A percentile compares a stretch with the other conserved stretches of the same genome.
These are phyloP conservation scores for Pipa parva DNA, from an alignment of 2,113 vertebrate genomes.

Conservation along the genomic window DNA sequence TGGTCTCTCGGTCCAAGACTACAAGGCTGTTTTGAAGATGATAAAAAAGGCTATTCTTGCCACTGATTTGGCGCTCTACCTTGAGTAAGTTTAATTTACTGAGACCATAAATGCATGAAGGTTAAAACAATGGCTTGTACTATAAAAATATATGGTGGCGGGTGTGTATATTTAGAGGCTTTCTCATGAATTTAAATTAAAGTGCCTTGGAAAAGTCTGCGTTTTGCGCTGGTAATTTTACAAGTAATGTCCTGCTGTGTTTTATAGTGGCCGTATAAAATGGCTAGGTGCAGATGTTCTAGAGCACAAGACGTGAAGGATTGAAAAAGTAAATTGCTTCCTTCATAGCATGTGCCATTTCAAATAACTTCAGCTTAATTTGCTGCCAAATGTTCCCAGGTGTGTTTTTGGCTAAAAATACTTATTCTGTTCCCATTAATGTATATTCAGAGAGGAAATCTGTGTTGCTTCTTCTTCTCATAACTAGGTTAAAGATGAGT, in stretches of 20 bases:
- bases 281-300: neutral
- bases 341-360: neutral
- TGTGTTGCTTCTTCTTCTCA: too few species aligned
- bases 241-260: neutral
- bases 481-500: too few species aligned
- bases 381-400: neutral
- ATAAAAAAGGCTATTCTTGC: conserved; percentile 95
- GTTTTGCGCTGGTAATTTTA: neutral
- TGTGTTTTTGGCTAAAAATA: neutral
- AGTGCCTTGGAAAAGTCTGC: neutral
- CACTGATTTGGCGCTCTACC: conserved; percentile 90
- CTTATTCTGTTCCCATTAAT: too few species aligned
- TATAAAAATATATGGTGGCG: conserved; percentile 1
- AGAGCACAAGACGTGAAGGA: neutral
- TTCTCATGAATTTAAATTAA: neutral
- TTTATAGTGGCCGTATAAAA: neutral
- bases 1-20: conserved; percentile 87
- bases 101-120: neutral
- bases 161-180: neutral
- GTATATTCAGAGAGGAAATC: too few species aligned
- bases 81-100: conserved; percentile 78
- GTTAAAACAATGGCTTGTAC: neutral
- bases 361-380: neutral
- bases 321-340: neutral
- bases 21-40: conserved; percentile 88